Evolutionary conservation across 2,888 invertebrate species (phyloP).

Genomic region (Eucera pruinosa): DNA sequence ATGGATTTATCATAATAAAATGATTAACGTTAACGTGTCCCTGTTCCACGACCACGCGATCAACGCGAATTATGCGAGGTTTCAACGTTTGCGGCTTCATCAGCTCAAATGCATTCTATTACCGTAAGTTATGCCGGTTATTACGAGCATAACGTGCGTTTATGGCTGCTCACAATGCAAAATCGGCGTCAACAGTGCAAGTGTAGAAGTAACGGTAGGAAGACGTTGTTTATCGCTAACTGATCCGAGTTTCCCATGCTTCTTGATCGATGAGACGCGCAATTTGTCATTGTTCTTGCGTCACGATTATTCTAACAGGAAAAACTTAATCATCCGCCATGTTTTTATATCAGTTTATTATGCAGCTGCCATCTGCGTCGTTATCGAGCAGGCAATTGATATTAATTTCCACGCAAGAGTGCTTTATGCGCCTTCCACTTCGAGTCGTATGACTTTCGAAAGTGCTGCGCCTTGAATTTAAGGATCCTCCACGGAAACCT

Average conservation of each 20-base stretch:
- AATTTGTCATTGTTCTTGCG: constrained; percentile 33
- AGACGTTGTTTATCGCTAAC: constrained; percentile 9
- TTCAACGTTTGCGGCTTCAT: constrained; percentile 24
- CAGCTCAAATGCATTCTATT: too few species aligned
- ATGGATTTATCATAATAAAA: constrained; percentile 47
- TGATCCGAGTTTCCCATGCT: constrained; percentile 16
- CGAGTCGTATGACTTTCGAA: constrained; percentile 51
- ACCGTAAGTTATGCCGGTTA: constrained; percentile 33
- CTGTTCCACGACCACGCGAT: constrained; percentile 27
- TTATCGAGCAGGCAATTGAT: too few species aligned
- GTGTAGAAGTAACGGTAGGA: constrained; percentile 12
- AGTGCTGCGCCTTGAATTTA: constrained; percentile 60
- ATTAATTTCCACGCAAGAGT: constrained; percentile 39
- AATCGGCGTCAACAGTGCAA: constrained; percentile 36
- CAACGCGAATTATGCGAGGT: constrained; percentile 8
- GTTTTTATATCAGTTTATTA: constrained; percentile 16
- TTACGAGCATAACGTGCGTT: constrained; percentile 35
- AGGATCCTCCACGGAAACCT: constrained; percentile 64
- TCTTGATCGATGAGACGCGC: neutral
- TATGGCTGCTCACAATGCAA: constrained; percentile 25
- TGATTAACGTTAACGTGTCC: constrained; percentile 24
- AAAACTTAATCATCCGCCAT: neutral
- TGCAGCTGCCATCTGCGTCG: constrained; percentile 3
- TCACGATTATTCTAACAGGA: constrained; percentile 10
- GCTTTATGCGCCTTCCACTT: constrained; percentile 28